These are phyloP conservation scores for Microctenopoma lineatum DNA, from an alignment of 2,797 vertebrate genomes.

Conservation along the genomic window DNA sequence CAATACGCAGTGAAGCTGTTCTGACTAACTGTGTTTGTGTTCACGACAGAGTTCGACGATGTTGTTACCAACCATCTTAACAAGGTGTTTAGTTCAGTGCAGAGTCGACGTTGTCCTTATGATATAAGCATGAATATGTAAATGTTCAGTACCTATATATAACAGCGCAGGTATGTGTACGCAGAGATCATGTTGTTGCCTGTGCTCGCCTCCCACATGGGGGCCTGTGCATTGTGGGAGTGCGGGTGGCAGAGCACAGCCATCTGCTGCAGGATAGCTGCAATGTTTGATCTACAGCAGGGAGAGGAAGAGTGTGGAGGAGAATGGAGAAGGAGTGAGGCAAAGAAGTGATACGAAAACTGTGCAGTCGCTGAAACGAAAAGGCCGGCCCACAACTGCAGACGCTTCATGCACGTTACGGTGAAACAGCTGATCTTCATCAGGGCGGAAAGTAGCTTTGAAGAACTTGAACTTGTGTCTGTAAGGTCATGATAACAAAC, in stretches of 20 bases:
- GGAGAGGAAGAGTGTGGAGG: slow-evolving; percentile 17
- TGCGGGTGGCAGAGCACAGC: slow-evolving; percentile 54
- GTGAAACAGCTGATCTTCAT: background rate
- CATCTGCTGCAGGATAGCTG: slow-evolving; percentile 65
- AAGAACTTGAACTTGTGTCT: background rate
- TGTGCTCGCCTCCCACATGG: slow-evolving; percentile 51
- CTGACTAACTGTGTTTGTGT: slow-evolving; percentile 6
- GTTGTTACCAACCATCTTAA: background rate
- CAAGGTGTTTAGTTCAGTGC: background rate
- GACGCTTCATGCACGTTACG: background rate
- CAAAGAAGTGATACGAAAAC: background rate
- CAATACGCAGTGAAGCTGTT: background rate
- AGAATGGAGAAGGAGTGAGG: slow-evolving; percentile 9
- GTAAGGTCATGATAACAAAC: background rate
- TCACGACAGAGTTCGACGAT: background rate
- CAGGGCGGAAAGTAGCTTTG: background rate
- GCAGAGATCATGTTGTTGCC: slow-evolving; percentile 45
- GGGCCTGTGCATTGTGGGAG: slow-evolving; percentile 60
- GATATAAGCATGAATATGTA: slow-evolving; percentile 13
- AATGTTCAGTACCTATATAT: slow-evolving; percentile 19
- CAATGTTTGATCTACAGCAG: slow-evolving; percentile 35
- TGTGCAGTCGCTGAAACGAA: background rate
- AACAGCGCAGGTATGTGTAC: slow-evolving; percentile 37
- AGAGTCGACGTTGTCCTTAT: background rate
- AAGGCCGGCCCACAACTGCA: too few species aligned